phyloP scores from a whole-genome alignment of 1,140 invertebrate species.

The Cydia fagiglandana region DNA sequence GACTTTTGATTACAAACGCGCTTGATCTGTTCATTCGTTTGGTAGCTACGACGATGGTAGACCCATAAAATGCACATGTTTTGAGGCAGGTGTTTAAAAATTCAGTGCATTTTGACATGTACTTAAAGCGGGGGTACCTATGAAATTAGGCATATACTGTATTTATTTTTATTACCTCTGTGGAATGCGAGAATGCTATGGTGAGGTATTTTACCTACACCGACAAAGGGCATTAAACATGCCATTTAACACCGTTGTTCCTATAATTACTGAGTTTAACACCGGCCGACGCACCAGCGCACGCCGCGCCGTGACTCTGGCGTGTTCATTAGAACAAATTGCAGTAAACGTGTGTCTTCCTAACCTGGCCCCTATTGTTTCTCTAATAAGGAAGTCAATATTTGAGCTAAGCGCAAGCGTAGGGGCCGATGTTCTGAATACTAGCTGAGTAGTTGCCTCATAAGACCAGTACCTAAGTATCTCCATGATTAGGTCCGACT shows the following conservation, averaged over 20 bases:
- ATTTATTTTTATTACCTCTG: too few relatives aligned
- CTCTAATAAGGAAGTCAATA: slow-evolving; percentile 76
- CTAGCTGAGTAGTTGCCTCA: background rate
- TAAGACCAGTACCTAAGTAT: slow-evolving; percentile 1
- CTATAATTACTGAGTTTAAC: background rate
- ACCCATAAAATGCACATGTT: too few relatives aligned
- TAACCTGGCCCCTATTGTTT: slow-evolving; percentile 58
- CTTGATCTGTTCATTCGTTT: too few relatives aligned
- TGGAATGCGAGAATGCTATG: background rate
- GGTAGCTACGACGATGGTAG: too few relatives aligned
- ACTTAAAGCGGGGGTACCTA: too few relatives aligned
- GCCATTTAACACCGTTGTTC: background rate
- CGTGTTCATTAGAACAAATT: slow-evolving; percentile 32
- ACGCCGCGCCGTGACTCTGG: background rate
- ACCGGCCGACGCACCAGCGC: background rate
- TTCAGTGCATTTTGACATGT: too few relatives aligned
- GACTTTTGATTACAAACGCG: too few relatives aligned
- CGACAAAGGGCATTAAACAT: slow-evolving; percentile 6
- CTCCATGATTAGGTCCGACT: background rate
- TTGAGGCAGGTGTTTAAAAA: too few relatives aligned
- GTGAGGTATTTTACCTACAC: background rate
- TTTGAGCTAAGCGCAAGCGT: slow-evolving; percentile 55
- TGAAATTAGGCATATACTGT: too few relatives aligned
- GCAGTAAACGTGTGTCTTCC: slow-evolving; percentile 36
- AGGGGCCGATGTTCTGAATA: slow-evolving; percentile 23